phyloP scores from a whole-genome alignment of 92 coral and sea anemone species.

The Heteractis magnifica region DNA sequence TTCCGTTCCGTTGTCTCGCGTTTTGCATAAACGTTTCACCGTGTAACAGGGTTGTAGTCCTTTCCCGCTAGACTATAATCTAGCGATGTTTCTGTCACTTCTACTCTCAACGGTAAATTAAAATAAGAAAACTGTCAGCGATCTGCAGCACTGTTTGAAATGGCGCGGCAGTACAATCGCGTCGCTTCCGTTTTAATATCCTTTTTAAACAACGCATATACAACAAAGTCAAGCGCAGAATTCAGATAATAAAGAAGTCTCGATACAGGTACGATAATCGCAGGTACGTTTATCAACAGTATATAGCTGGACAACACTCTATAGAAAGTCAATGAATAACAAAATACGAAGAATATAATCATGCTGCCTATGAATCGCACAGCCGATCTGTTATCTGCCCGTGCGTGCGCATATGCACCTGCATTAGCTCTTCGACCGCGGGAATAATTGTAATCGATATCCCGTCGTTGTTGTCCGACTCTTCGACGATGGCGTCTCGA shows the following conservation, averaged over 20 bases:
- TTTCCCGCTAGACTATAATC: too few species aligned
- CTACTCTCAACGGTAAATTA: background rate
- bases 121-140: background rate
- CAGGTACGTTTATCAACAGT: background rate
- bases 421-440: background rate
- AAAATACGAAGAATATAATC: slow-evolving; percentile 21
- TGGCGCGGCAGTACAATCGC: background rate
- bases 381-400: background rate
- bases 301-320: slow-evolving; percentile 12
- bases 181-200: slow-evolving; percentile 16
- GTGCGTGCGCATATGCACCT: background rate
- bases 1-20: too few species aligned
- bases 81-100: too few species aligned
- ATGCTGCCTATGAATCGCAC: slow-evolving; percentile 16
- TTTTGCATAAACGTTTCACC: too few species aligned
- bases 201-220: slow-evolving; percentile 22
- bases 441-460: slow-evolving; percentile 14
- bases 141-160: background rate
- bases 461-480: slow-evolving; percentile 13
- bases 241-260: slow-evolving; percentile 22
- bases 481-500: slow-evolving; percentile 18
- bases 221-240: slow-evolving; percentile 25
- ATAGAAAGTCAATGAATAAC: slow-evolving; percentile 24
- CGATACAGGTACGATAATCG: slow-evolving; percentile 11
- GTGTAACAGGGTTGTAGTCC: too few species aligned